Evolutionary conservation across 2,113 vertebrate genomes (phyloP).

Genomic region (Manacus vitellinus): DNA sequence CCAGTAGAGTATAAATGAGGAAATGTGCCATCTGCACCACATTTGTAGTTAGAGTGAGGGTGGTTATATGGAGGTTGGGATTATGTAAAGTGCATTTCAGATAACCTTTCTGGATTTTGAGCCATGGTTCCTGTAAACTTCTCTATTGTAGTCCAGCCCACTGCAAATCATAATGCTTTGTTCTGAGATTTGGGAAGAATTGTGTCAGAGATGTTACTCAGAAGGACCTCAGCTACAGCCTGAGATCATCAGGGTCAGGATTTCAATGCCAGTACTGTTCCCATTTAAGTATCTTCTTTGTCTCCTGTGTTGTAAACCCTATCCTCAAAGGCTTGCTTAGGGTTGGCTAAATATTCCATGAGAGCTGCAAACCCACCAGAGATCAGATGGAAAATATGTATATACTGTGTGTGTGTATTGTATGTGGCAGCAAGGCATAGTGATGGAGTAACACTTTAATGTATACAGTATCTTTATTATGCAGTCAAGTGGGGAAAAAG

Average conservation of each 20-base stretch:
- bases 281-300: not conserved
- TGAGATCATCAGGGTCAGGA: not conserved
- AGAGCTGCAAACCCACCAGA: not conserved
- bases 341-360: not conserved
- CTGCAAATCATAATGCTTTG: not conserved
- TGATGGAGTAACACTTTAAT: slow-evolving; percentile 36
- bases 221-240: not conserved
- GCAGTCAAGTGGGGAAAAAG: slow-evolving; percentile 43
- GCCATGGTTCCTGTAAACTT: not conserved
- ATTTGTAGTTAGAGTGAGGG: not conserved
- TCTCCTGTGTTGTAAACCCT: slow-evolving; percentile 10
- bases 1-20: not conserved
- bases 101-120: not conserved
- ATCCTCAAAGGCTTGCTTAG: not conserved
- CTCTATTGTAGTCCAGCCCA: not conserved
- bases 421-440: slow-evolving; percentile 19
- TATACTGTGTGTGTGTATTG: not conserved
- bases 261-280: not conserved
- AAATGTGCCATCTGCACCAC: not conserved
- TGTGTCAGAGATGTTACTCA: not conserved
- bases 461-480: slow-evolving; percentile 34
- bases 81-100: not conserved
- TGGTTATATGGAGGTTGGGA: not conserved
- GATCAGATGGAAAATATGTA: slow-evolving; percentile 39
- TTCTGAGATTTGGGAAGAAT: not conserved